phyloP scores from a whole-genome alignment of 2,888 invertebrate genomes.

The Acronicta psi region DNA sequence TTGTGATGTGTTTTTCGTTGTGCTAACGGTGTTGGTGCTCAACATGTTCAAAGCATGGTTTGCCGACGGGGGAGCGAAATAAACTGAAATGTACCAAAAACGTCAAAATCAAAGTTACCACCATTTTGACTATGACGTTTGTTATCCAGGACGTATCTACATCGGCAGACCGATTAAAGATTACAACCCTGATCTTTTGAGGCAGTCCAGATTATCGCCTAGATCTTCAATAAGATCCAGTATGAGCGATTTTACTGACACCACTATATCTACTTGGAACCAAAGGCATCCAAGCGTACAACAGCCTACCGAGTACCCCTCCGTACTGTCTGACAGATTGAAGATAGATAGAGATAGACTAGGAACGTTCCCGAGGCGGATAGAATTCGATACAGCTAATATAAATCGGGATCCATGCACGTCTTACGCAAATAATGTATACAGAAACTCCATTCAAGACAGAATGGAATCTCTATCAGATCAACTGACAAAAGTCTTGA shows the following conservation, averaged over 20 bases:
- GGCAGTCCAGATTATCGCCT: constrained; percentile 78
- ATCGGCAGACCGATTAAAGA: constrained; percentile 83
- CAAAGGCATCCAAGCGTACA: constrained; percentile 70
- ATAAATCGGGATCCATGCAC: constrained; percentile 74
- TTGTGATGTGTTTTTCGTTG: constrained; percentile 74
- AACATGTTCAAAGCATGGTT: constrained; percentile 75
- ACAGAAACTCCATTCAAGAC: constrained; percentile 74
- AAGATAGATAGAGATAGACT: constrained; percentile 79
- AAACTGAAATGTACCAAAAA: constrained; percentile 86
- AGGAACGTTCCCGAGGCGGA: constrained; percentile 74
- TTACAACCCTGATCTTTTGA: constrained; percentile 83
- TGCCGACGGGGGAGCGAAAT: constrained; percentile 74
- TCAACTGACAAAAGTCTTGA: constrained; percentile 82
- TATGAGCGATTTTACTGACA: constrained; percentile 86
- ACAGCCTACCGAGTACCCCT: constrained; percentile 79
- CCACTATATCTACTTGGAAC: constrained; percentile 86
- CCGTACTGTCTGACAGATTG: constrained; percentile 81
- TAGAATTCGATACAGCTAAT: constrained; percentile 82
- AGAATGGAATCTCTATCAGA: constrained; percentile 82
- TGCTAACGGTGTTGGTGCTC: constrained; percentile 80
- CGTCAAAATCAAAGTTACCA: constrained; percentile 51
- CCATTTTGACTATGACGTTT: constrained; percentile 58
- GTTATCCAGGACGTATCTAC: constrained; percentile 79
- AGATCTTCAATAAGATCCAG: constrained; percentile 84
- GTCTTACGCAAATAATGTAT: constrained; percentile 77